These are phyloP conservation scores for Drosophila prostipennis DNA, from an alignment of 2,888 invertebrate species.

Conservation along the genomic window DNA sequence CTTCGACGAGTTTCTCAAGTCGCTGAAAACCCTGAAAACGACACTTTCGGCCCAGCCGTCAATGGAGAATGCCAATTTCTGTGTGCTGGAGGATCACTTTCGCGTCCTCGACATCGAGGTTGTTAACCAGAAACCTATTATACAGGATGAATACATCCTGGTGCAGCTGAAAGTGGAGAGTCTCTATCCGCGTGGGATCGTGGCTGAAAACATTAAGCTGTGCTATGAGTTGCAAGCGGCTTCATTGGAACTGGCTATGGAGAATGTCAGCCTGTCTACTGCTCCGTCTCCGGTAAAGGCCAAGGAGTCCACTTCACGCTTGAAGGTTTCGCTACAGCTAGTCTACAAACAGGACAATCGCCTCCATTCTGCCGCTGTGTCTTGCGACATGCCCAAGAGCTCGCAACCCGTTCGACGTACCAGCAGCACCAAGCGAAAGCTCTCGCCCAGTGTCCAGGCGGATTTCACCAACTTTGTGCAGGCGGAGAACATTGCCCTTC, in stretches of 20 bases:
- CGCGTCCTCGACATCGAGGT: conserved; percentile 82
- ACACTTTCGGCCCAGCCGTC: conserved; percentile 79
- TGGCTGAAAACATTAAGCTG: conserved; percentile 87
- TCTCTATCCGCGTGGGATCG: conserved; percentile 88
- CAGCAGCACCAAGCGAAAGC: conserved; percentile 89
- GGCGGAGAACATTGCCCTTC: conserved; percentile 85
- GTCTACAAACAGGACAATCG: conserved; percentile 93
- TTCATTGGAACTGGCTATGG: conserved; percentile 45
- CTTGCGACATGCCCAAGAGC: conserved; percentile 88
- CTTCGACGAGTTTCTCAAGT: conserved; percentile 92
- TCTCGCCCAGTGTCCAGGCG: conserved; percentile 87
- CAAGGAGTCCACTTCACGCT: conserved; percentile 61
- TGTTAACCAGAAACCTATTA: conserved; percentile 80
- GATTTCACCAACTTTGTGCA: conserved; percentile 88
- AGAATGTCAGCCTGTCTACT: conserved; percentile 40
- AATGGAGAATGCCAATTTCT: conserved; percentile 82
- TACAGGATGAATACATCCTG: conserved; percentile 85
- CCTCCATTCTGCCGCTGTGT: conserved; percentile 90
- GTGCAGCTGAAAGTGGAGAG: conserved; percentile 86
- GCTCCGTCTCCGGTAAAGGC: conserved; percentile 43
- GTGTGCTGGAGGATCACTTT: conserved; percentile 85
- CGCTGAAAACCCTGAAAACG: conserved; percentile 84
- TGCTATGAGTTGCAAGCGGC: conserved; percentile 86
- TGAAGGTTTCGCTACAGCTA: conserved; percentile 88
- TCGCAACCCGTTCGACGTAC: conserved; percentile 87